Base-by-base conservation (phyloP, 2,113 vertebrate species). In the Drymodes brunneopygia region DNA sequence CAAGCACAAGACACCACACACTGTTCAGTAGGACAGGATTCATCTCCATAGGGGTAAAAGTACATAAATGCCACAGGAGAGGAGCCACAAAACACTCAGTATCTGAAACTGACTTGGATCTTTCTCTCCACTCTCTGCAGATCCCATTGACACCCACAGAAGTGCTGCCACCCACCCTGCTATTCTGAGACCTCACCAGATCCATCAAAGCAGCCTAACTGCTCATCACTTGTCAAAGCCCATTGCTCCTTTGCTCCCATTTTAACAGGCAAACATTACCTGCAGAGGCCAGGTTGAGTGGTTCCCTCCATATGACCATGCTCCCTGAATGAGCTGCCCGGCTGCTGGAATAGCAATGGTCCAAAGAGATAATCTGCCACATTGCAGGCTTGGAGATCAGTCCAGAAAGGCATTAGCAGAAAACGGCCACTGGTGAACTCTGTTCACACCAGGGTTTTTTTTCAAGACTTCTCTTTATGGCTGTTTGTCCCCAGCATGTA, bases 291-390 rank as follows among this genome's bases (percentile, higher is more conserved):
- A 38, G 11, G n/a, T 6, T 42, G 40, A 79, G 44, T 3, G 1
- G 33, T 45, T 80, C 33, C 47, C 44, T 64, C 15, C 1, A 0
- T 48, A 66, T 42, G 12, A 28, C 38, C 7, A 10, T 11, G 19
- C 8, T 78, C 38, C 19, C 19, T 29, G 20, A 38, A 58, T 0
- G 2, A 51, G 10, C 13, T 7, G 3, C 65, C 17, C 50, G 48
- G 28, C 35, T 84, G 47, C 65, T 87, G 70, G 61, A 70, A 42
- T 11, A 75, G 11, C 29, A 54, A 4, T 27, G 33, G 23, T 18
- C 9, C 27, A n/a, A 50, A 47, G 58, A 67, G 36, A 20, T 36
- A 11, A 40, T 28, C 40, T 82, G 44, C 33, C 23, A 10, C 3
- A 44, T 27, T 1, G 1, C 15, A 79, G 66, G 48, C 28, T 44